Evolutionary conservation across 2,797 vertebrate genomes (phyloP).

Genomic region (Gouania willdenowi): DNA sequence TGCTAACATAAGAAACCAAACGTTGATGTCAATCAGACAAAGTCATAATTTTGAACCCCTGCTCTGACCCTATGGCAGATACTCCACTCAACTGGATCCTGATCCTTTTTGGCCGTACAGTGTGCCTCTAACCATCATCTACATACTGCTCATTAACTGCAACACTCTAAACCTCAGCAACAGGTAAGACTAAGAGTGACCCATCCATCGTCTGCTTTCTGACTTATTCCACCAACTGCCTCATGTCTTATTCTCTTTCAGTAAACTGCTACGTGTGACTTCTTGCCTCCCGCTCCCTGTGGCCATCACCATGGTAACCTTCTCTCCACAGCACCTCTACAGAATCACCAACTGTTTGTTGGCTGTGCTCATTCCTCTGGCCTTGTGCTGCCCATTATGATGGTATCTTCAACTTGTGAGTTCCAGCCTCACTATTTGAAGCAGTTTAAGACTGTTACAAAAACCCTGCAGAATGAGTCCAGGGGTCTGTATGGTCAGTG

Average conservation of each 20-base stretch:
- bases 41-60: too few species aligned
- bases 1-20: too few species aligned
- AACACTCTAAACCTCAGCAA: slow-evolving; percentile 75
- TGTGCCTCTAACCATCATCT: slow-evolving; percentile 76
- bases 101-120: slow-evolving; percentile 86
- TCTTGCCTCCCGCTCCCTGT: slow-evolving; percentile 80
- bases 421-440: too few species aligned
- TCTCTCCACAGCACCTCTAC: slow-evolving; percentile 88
- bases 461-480: too few species aligned
- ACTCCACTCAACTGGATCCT: slow-evolving; percentile 81
- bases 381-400: slow-evolving; percentile 82
- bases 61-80: slow-evolving; percentile 66
- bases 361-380: slow-evolving; percentile 76
- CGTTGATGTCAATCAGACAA: too few species aligned
- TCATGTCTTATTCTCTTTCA: slow-evolving; percentile 46
- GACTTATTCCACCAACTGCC: too few species aligned
- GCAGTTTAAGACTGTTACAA: too few species aligned
- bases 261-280: slow-evolving; percentile 82
- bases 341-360: slow-evolving; percentile 83
- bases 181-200: slow-evolving; percentile 75
- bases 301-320: slow-evolving; percentile 82
- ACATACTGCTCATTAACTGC: slow-evolving; percentile 85
- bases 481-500: slow-evolving; percentile 34
- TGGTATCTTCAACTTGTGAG: slow-evolving; percentile 5
- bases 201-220: too few species aligned